Base-by-base conservation (phyloP, 2,797 vertebrate genomes). In the Cynodonichthys magdalenae region DNA sequence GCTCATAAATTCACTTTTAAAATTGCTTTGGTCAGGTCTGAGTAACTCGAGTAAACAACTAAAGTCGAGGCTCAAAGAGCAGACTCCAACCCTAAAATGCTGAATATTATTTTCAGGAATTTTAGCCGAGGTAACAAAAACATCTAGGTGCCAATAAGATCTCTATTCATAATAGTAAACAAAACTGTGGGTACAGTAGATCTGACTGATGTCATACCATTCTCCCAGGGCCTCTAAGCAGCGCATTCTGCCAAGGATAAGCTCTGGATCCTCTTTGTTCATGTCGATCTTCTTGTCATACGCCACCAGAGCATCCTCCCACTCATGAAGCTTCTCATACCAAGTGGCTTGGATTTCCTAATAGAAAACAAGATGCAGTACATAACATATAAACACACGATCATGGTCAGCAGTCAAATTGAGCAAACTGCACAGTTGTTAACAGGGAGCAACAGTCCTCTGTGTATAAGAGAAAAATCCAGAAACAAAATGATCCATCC, bases 291-390 rank as follows among this genome's bases (percentile, higher is more conserved):
- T 99, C 90, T 99, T 98, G 83, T 98, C 97, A 1, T 99, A 99
- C 28, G 98, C 95, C 12, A 96, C 94, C 45, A 99, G 87, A 7
- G 98, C 98, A 68, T 99, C 98, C 74, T 99, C 98, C 98, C 97
- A 99, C 72, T 99, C 98, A 0, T 99, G 98, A 1, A 99, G 94
- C 59, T 99, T 99, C 91, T 99, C 98, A 34, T 99, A 99, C 97
- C 98, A 99, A 39, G 97, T 99, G 64, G 97, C 98, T 84, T 99
- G 98, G 90, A 99, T 99, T 93, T 99, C 98, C 98, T 99, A 55
- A 20, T 19, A 49, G 42, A 50, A 36, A 48, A 28, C 50, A 49
- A 36, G 8, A 42, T 0, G 36, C 18, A 3, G 51, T 17, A 67
- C 3, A 11, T 12, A 17, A 50, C 15, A 48, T 41, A 4, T 60